Percentiles rank a stretch among this genome's conserved stretches.
Conservation (phyloP, 2,888 invertebrate species). For the Cataglyphis cursor region DNA sequence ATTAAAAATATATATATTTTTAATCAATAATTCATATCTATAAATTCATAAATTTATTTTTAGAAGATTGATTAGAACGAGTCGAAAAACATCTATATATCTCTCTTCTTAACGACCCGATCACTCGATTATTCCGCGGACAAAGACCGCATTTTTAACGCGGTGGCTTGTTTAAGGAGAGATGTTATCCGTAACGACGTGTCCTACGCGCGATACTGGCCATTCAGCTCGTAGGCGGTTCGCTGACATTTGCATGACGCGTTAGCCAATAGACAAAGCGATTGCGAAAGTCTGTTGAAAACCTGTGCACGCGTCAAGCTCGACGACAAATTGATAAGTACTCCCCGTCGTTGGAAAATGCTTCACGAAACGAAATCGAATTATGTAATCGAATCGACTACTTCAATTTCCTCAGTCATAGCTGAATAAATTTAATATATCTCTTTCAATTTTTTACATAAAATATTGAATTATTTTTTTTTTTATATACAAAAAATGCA, state of each 20-base stretch:
- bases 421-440: background rate
- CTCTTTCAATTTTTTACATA: background rate
- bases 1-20: background rate
- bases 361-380: conserved; percentile 21
- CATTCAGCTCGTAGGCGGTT: conserved; percentile 79
- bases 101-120: conserved; percentile 47
- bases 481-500: background rate
- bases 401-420: conserved; percentile 2
- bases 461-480: background rate
- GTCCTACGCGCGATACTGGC: conserved; percentile 79
- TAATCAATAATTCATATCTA: background rate
- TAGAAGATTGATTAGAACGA: conserved; percentile 33
- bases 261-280: conserved; percentile 75
- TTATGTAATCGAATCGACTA: conserved; percentile 4
- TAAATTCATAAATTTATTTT: background rate
- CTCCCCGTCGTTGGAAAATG: background rate
- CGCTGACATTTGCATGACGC: conserved; percentile 80
- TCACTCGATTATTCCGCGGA: conserved; percentile 62
- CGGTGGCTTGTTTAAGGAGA: conserved; percentile 48
- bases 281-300: conserved; percentile 77
- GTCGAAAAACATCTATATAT: conserved; percentile 15
- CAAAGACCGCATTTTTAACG: conserved; percentile 62
- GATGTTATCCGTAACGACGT: conserved; percentile 74
- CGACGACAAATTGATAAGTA: conserved; percentile 64
- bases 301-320: conserved; percentile 57